phyloP scores from a whole-genome alignment of 2,888 invertebrate genomes.

The Nomada ruficornis region DNA sequence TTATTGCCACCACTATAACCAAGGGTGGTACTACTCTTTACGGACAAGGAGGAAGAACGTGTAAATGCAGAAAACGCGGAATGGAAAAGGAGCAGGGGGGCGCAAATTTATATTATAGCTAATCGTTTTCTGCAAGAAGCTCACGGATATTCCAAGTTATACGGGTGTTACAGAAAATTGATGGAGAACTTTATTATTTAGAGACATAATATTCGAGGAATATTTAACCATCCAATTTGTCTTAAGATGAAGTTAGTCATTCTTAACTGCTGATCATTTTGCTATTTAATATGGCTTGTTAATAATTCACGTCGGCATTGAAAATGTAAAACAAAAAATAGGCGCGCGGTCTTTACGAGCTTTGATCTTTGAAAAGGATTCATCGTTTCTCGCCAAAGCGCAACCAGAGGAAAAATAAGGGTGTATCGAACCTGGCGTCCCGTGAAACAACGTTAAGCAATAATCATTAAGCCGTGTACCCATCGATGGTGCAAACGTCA shows the following conservation, averaged over 20 bases:
- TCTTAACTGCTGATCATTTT: too few species aligned
- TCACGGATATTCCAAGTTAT: not conserved
- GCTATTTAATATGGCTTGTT: too few species aligned
- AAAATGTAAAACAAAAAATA: too few species aligned
- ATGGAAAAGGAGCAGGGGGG: not conserved
- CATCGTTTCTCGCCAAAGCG: constrained; percentile 8
- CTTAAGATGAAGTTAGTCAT: too few species aligned
- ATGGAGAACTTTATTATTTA: not conserved
- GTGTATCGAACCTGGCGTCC: constrained; percentile 53
- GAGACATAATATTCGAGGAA: not conserved
- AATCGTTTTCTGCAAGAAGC: not conserved
- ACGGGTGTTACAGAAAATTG: not conserved
- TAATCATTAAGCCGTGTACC: constrained; percentile 77
- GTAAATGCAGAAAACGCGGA: not conserved
- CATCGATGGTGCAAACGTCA: constrained; percentile 74
- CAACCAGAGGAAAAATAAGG: not conserved
- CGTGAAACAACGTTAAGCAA: constrained; percentile 78
- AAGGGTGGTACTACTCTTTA: not conserved
- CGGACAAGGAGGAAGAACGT: not conserved
- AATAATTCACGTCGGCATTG: too few species aligned
- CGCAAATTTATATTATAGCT: constrained; percentile 9
- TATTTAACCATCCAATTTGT: too few species aligned
- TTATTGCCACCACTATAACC: constrained; percentile 23
- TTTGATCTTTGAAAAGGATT: not conserved
- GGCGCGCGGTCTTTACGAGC: too few species aligned